A percentile compares a stretch with the other conserved stretches of the same genome.
Evolutionary conservation across 2,797 vertebrate genomes (phyloP).

Genomic region (Psittacula echo): DNA sequence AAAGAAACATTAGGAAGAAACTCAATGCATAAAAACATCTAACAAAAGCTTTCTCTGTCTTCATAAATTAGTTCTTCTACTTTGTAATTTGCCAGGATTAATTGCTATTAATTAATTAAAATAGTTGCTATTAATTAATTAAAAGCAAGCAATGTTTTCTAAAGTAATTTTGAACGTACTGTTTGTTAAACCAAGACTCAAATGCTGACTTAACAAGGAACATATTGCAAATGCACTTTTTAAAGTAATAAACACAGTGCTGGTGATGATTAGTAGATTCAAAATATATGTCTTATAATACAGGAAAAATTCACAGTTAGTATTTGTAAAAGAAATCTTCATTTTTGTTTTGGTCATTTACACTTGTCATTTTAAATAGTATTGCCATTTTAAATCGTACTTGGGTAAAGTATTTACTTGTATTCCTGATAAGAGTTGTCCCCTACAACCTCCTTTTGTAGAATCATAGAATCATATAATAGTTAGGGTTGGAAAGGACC

Average conservation of each 20-base stretch:
- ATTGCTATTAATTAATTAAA: too few species aligned
- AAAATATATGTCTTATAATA: background rate
- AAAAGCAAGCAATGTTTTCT: background rate
- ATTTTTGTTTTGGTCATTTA: background rate
- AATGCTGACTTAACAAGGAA: background rate
- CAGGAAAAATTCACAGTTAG: background rate
- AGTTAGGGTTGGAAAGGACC: too few species aligned
- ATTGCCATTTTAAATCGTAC: background rate
- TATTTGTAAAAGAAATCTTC: background rate
- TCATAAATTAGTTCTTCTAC: background rate
- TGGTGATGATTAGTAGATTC: background rate
- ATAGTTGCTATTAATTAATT: too few species aligned
- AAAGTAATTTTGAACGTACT: background rate
- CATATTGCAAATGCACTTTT: background rate
- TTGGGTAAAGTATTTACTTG: background rate
- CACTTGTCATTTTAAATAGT: background rate
- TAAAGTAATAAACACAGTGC: background rate
- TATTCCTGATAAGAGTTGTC: background rate
- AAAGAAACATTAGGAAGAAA: background rate
- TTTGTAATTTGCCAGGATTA: background rate
- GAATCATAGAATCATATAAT: too few species aligned
- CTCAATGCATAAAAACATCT: background rate
- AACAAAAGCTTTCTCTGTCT: background rate
- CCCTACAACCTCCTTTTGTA: accelerated
- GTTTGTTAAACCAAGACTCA: background rate